Conservation (phyloP, 2,888 invertebrate species). For the Andrena camellia region DNA sequence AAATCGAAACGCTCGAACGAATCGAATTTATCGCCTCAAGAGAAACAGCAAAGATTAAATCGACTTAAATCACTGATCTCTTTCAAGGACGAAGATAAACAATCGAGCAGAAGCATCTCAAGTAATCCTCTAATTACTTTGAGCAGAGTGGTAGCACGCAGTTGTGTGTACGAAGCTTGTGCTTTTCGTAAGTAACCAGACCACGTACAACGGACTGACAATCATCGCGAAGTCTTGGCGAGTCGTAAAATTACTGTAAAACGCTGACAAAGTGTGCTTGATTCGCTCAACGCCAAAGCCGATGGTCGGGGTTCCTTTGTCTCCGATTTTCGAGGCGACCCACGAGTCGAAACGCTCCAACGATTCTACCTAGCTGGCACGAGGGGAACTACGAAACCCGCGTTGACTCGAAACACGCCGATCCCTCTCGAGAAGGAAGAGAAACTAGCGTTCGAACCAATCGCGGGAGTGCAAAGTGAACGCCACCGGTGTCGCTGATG, state of each 20-base stretch:
- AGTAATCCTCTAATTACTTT: not conserved
- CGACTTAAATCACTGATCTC: not conserved
- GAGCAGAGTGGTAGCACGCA: not conserved
- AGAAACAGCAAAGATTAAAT: not conserved
- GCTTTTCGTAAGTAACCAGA: not conserved
- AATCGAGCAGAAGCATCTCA: not conserved
- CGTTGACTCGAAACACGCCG: not conserved
- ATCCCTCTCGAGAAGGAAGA: not conserved
- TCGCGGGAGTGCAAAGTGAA: slow-evolving; percentile 5
- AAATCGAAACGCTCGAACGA: slow-evolving; percentile 22
- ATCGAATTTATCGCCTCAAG: not conserved
- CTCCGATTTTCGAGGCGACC: not conserved
- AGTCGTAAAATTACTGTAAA: slow-evolving; percentile 7
- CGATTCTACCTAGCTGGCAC: not conserved
- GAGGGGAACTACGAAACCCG: not conserved
- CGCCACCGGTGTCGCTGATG: not conserved
- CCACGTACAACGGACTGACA: not conserved
- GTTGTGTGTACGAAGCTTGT: not conserved
- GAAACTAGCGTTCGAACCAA: not conserved
- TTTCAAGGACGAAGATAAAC: not conserved
- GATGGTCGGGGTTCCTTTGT: not conserved
- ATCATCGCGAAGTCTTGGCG: slow-evolving; percentile 5
- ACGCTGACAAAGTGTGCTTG: slow-evolving; percentile 8
- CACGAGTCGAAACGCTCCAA: not conserved
- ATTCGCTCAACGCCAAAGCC: too few species aligned